phyloP scores from a whole-genome alignment of 2,888 invertebrate genomes.

The Chrysomela aeneicollis region DNA sequence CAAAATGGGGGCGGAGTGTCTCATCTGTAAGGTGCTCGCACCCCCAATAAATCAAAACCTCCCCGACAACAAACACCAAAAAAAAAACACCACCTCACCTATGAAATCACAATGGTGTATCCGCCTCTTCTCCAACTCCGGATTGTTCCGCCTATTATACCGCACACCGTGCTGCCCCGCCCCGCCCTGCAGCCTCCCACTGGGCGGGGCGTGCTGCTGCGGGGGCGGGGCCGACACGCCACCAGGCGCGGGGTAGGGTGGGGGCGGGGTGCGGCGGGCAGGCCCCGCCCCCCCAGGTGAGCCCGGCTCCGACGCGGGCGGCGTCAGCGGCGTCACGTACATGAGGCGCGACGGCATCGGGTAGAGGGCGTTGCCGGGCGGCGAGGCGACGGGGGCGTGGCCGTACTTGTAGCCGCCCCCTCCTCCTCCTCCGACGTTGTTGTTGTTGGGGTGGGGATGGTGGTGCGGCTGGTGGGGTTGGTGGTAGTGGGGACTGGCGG shows the following conservation, averaged over 20 bases:
- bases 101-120: constrained; percentile 97
- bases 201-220: constrained; percentile 74
- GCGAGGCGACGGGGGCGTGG: constrained; percentile 55
- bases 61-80: background rate
- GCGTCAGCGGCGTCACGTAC: constrained; percentile 86
- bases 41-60: too few species aligned
- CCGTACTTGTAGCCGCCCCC: constrained; percentile 56
- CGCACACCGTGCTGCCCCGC: constrained; percentile 63
- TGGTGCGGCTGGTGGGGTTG: constrained; percentile 51
- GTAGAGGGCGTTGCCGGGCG: constrained; percentile 62
- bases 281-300: constrained; percentile 78
- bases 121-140: constrained; percentile 92
- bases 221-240: constrained; percentile 72
- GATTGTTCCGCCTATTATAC: constrained; percentile 95
- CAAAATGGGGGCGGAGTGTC: too few species aligned
- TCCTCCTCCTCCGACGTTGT: too few species aligned
- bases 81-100: constrained; percentile 74
- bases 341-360: constrained; percentile 68
- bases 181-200: constrained; percentile 52
- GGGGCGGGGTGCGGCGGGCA: constrained; percentile 78
- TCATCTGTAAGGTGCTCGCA: too few species aligned
- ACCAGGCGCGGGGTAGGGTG: constrained; percentile 75
- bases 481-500: constrained; percentile 56
- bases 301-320: constrained; percentile 88
- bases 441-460: constrained; percentile 62